Evolutionary conservation across 2,797 vertebrate species (phyloP).

Genomic region (Takifugu rubripes): DNA sequence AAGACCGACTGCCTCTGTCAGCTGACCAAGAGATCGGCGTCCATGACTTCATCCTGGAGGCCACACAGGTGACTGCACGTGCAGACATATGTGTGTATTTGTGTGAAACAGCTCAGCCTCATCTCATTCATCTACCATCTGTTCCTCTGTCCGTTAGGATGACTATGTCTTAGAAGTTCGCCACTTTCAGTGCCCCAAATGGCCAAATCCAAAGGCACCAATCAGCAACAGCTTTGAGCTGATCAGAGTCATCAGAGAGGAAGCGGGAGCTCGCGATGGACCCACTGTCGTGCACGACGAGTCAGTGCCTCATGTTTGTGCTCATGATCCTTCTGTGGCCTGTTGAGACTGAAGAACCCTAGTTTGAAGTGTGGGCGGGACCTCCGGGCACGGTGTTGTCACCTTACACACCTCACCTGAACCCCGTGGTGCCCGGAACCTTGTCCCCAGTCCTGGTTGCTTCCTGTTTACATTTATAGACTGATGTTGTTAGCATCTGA

Average conservation of each 20-base stretch:
- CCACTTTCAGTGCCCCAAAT: conserved; percentile 95
- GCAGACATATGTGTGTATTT: background rate
- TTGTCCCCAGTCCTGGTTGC: too few relatives aligned
- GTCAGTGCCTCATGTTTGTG: conserved; percentile 67
- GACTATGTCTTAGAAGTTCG: conserved; percentile 93
- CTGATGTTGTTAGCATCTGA: too few relatives aligned
- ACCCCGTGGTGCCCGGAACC: too few relatives aligned
- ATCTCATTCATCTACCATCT: background rate
- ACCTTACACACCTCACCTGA: too few relatives aligned
- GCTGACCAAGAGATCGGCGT: conserved; percentile 93
- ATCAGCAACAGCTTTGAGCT: conserved; percentile 93
- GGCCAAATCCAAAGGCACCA: conserved; percentile 90
- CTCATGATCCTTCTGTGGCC: too few relatives aligned
- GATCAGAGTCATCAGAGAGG: conserved; percentile 92
- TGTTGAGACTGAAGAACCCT: too few relatives aligned
- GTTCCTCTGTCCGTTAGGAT: conserved; percentile 72
- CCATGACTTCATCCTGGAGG: conserved; percentile 94
- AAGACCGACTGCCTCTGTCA: conserved; percentile 91
- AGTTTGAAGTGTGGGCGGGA: too few relatives aligned
- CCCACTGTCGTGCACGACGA: conserved; percentile 94
- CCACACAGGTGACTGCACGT: conserved; percentile 80
- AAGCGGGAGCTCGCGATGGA: conserved; percentile 87
- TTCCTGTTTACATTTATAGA: too few relatives aligned
- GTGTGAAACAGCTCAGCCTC: background rate
- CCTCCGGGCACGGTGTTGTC: too few relatives aligned